phyloP scores from a whole-genome alignment of 2,888 invertebrate genomes.

The Steinernema scapterisci region DNA sequence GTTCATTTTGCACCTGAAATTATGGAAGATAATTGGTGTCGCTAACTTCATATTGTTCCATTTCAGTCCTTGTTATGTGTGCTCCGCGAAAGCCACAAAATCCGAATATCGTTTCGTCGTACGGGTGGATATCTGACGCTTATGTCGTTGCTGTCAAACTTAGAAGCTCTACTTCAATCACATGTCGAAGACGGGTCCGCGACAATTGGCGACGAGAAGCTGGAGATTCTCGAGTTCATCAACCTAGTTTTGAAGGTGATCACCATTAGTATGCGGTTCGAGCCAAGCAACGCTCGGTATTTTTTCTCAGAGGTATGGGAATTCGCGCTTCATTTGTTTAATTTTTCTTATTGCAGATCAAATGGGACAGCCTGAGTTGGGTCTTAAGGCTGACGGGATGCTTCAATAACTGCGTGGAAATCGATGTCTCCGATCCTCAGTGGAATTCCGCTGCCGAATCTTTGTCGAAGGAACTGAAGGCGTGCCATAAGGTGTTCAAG shows the following conservation, averaged over 20 bases:
- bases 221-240: constrained; percentile 55
- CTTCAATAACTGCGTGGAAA: constrained; percentile 72
- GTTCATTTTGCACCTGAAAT: no score
- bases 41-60: neutral
- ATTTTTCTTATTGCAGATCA: constrained; percentile 74
- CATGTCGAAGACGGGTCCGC: constrained; percentile 19
- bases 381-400: constrained; percentile 89
- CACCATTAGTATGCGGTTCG: constrained; percentile 96
- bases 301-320: constrained; percentile 86
- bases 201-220: constrained; percentile 36
- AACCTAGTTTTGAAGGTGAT: constrained; percentile 70
- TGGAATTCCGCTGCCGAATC: constrained; percentile 46
- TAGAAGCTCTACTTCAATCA: constrained; percentile 68
- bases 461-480: constrained; percentile 43
- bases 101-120: constrained; percentile 93
- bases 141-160: constrained; percentile 87
- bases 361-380: constrained; percentile 89
- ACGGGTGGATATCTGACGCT: constrained; percentile 97
- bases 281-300: constrained; percentile 97
- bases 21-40: no score
- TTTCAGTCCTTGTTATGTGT: constrained; percentile 51
- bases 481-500: constrained; percentile 58
- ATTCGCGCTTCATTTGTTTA: no score
- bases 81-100: constrained; percentile 91
- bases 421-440: constrained; percentile 39